A percentile compares a stretch with the other conserved stretches of the same genome.
These are phyloP conservation scores for Echinometra lucunter DNA, from an alignment of 53 echinoderm and acorn worm species.

Conservation along the genomic window DNA sequence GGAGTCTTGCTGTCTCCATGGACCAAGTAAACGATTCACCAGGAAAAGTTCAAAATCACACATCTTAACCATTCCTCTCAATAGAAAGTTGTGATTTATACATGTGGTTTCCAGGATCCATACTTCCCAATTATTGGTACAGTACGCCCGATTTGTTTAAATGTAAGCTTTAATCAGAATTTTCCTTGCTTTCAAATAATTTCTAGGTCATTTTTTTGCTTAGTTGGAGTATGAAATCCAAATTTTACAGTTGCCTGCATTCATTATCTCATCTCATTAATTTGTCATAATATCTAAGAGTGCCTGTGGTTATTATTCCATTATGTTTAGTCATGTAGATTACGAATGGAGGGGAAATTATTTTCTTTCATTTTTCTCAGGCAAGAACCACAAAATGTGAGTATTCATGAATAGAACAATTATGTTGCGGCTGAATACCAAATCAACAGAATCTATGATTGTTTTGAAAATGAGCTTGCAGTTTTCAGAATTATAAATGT, in stretches of 20 bases:
- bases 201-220: not conserved
- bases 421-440: not conserved
- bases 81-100: not conserved
- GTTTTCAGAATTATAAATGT: not conserved
- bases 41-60: slow-evolving; percentile 62
- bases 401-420: slow-evolving; percentile 25
- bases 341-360: not conserved
- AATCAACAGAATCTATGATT: not conserved
- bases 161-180: not conserved
- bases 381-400: not conserved
- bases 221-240: not conserved
- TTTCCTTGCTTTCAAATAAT: not conserved
- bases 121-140: not conserved
- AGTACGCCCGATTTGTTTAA: not conserved
- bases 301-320: slow-evolving; percentile 9
- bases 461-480: not conserved
- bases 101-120: not conserved
- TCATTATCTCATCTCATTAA: slow-evolving; percentile 14
- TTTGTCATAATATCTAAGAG: not conserved
- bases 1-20: slow-evolving; percentile 35
- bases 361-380: not conserved
- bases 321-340: not conserved
- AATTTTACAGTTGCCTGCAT: slow-evolving; percentile 16
- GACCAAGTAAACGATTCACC: slow-evolving; percentile 22
- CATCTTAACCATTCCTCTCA: not conserved